Evolutionary conservation across 1,140 invertebrate species (phyloP), one percentile per base, ranked within the genome.

Genomic region (Lucilia cuprina): DNA sequence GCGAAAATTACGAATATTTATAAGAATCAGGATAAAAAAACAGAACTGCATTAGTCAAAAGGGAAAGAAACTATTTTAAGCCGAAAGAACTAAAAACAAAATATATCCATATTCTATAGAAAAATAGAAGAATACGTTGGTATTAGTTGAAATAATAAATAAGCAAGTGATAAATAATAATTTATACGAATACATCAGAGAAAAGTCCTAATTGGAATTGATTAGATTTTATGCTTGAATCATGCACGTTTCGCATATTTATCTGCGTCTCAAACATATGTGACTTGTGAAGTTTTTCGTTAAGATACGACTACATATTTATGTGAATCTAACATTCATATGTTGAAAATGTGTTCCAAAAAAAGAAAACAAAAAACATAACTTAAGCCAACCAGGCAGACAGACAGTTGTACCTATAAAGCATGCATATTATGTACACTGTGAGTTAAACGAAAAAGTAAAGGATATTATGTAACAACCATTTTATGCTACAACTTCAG

Each of bases 121-220:
- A n/a, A n/a, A n/a, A 5, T 35, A 78, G 14, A 17, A 78, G n/a
- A 7, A n/a, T 77, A 41, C 19, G 74, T 77, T 34, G 50, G 74
- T 12, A 19, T 8, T 50, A 80, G 77, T 21, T 50, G 77, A 80
- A 88, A 88, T 89, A 88, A 86, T 83, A 86, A 88, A 88, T 88
- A 88, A 82, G 83, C 87, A 87, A 88, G 89, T 89, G 88, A 89
- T 89, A 89, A 89, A 89, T 89, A 89, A 88, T 89, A 89, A 89
- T 89, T 89, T 88, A 70, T 82, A 84, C 84, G 86, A 88, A 89
- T 89, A 88, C 88, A 89, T 89, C 88, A 89, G 88, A 89, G 88
- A 87, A 88, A 88, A 84, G 88, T 86, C 83, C 87, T 89, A 89
- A 89, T 89, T 89, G 88, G 88, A 89, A 89, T 89, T 89, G 88